A percentile compares a stretch with the other conserved stretches of the same genome.
Evolutionary conservation across 2,113 vertebrate species (phyloP).

Genomic region (Atractosteus spatula): DNA sequence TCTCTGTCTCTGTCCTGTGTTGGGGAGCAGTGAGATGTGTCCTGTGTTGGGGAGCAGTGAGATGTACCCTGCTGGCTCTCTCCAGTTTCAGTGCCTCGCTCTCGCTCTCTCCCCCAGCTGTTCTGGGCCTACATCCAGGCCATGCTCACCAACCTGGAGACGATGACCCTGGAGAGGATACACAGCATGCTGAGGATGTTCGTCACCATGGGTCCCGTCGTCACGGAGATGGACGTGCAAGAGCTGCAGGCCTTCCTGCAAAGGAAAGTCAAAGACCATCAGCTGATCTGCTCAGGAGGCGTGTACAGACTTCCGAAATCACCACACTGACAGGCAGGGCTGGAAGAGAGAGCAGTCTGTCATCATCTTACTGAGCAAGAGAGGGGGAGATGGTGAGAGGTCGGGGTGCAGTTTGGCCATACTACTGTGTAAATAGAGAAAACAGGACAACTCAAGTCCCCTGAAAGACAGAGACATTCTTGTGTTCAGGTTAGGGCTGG

Average conservation of each 20-base stretch:
- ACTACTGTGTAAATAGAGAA: too few relatives aligned
- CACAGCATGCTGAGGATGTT: conserved; percentile 98
- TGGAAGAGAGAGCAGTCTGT: too few relatives aligned
- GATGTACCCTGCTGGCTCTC: too few relatives aligned
- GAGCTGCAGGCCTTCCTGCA: conserved; percentile 92
- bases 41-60: too few relatives aligned
- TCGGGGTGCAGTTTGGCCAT: not conserved
- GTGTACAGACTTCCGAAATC: conserved; percentile 93
- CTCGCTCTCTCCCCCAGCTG: conserved; percentile 61
- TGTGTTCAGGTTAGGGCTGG: too few relatives aligned
- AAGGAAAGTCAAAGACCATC: conserved; percentile 91
- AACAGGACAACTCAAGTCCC: too few relatives aligned
- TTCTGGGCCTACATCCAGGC: conserved; percentile 99
- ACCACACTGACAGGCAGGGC: conserved; percentile 46
- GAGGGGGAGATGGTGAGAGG: not conserved
- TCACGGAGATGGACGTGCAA: conserved; percentile 87
- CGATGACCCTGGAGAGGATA: conserved; percentile 91
- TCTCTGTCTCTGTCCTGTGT: too few relatives aligned
- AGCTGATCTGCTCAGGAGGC: conserved; percentile 76
- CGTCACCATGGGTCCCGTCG: conserved; percentile 84
- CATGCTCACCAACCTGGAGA: conserved; percentile 98
- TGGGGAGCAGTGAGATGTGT: too few relatives aligned
- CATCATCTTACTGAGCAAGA: not conserved
- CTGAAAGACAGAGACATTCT: too few relatives aligned
- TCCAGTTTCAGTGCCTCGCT: not conserved